Conservation (phyloP, 2,888 invertebrate genomes). For the Labia minor region DNA sequence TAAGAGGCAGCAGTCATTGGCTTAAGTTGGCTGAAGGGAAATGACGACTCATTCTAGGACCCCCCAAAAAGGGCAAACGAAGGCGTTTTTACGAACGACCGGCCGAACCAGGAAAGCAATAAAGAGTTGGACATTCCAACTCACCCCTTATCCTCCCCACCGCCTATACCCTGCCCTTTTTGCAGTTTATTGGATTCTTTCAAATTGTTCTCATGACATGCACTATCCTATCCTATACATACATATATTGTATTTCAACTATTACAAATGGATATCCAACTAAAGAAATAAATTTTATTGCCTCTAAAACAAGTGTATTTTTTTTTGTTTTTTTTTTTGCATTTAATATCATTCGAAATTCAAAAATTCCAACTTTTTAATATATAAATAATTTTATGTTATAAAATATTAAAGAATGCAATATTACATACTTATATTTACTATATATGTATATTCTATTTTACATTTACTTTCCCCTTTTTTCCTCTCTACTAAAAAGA, state of each 20-base stretch:
- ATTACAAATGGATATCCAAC: neutral
- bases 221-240: neutral
- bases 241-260: neutral
- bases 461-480: too few relatives aligned
- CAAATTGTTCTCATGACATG: neutral
- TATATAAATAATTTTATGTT: neutral
- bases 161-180: neutral
- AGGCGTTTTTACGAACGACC: too few relatives aligned
- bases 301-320: neutral
- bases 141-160: neutral
- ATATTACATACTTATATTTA: too few relatives aligned
- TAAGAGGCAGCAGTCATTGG: constrained; percentile 5
- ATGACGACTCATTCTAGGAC: neutral
- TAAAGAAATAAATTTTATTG: neutral
- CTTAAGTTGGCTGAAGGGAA: neutral
- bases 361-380: neutral
- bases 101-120: neutral
- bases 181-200: constrained; percentile 13
- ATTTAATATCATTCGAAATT: neutral
- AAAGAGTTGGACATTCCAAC: constrained; percentile 1
- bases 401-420: constrained; percentile 13
- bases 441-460: too few relatives aligned
- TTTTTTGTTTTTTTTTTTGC: neutral
- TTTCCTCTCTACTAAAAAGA: too few relatives aligned
- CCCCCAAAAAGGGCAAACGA: neutral